These are phyloP conservation scores for Xylocampa areola DNA, from an alignment of 2,888 invertebrate species.

Conservation along the genomic window DNA sequence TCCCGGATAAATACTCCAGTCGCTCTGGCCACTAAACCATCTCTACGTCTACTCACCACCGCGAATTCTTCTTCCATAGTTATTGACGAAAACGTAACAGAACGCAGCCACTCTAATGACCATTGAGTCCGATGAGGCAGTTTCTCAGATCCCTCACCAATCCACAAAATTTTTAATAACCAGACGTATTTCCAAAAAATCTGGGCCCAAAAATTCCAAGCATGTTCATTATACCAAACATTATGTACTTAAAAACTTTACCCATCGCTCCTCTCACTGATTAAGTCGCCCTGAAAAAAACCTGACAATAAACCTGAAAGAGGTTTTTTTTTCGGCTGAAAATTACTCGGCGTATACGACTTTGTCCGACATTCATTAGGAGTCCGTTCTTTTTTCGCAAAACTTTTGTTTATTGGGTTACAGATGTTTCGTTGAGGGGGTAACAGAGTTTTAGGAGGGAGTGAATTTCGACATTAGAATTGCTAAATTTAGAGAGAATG, in stretches of 20 bases:
- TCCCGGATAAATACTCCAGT: too few species aligned
- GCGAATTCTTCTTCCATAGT: too few species aligned
- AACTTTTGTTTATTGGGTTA: conserved; percentile 37
- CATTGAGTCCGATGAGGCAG: not conserved
- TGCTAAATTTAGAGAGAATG: too few species aligned
- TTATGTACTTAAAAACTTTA: conserved; percentile 32
- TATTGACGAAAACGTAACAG: too few species aligned
- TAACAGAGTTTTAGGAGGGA: not conserved
- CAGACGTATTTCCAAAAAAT: not conserved
- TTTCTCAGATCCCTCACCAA: not conserved
- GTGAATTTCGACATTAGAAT: too few species aligned
- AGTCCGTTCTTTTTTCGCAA: conserved; percentile 23
- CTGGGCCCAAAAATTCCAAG: not conserved
- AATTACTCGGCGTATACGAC: conserved; percentile 42
- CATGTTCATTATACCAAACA: conserved; percentile 2
- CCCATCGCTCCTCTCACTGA: conserved; percentile 33
- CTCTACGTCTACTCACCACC: too few species aligned
- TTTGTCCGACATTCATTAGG: conserved; percentile 47
- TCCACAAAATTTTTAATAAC: not conserved
- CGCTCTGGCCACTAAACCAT: too few species aligned
- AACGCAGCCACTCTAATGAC: too few species aligned
- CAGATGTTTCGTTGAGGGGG: conserved; percentile 40
- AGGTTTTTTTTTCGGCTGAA: conserved; percentile 40
- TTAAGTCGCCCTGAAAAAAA: conserved; percentile 48
- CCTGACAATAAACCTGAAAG: conserved; percentile 19